Percentiles rank a stretch among this genome's conserved stretches.
These are phyloP conservation scores for Salvelinus namaycush DNA, from an alignment of 2,113 vertebrate genomes.

Conservation along the genomic window DNA sequence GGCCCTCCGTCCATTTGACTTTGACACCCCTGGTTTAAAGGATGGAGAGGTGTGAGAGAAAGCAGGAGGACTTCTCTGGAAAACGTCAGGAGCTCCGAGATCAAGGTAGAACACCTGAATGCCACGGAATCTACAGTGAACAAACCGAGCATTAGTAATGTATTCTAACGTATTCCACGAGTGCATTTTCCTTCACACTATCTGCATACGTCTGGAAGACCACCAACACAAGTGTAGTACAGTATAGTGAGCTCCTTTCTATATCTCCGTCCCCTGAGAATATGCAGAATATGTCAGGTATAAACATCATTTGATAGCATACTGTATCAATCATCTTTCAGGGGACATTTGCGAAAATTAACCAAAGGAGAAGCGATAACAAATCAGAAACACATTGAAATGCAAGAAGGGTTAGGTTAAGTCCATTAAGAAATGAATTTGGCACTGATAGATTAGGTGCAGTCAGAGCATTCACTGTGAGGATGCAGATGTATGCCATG, in stretches of 20 bases:
- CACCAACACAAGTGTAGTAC: not conserved
- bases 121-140: not conserved
- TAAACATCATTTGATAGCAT: not conserved
- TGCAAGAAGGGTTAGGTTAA: not conserved
- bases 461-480: not conserved
- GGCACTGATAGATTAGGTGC: not conserved
- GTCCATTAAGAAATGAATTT: not conserved
- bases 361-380: not conserved
- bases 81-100: not conserved
- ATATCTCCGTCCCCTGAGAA: not conserved
- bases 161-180: not conserved
- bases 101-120: not conserved
- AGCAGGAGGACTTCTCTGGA: not conserved
- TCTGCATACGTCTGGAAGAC: not conserved
- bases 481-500: not conserved
- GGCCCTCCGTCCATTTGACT: too few relatives aligned
- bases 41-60: not conserved
- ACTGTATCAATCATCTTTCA: not conserved
- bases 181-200: not conserved
- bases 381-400: constrained; percentile 1
- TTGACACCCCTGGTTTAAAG: too few relatives aligned
- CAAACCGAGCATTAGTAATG: not conserved
- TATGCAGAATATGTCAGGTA: not conserved
- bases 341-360: not conserved
- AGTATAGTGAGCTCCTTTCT: not conserved